phyloP scores from a whole-genome alignment of 2,113 vertebrate species.

The Rhinichthys klamathensis region DNA sequence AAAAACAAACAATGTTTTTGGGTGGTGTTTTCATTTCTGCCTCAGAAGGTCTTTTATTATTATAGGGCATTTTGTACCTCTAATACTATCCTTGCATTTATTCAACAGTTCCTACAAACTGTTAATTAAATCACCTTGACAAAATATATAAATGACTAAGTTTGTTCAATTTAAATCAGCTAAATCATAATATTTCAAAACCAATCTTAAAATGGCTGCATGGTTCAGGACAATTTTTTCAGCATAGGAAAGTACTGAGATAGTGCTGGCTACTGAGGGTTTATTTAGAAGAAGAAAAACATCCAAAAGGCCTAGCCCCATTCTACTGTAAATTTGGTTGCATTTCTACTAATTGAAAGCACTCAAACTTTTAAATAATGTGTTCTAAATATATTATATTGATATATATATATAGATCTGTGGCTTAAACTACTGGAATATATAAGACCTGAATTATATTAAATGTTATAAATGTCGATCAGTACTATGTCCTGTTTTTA shows the following conservation, averaged over 20 bases:
- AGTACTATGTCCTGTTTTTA: background rate
- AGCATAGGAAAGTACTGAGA: background rate
- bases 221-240: background rate
- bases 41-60: background rate
- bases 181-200: background rate
- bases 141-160: background rate
- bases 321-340: background rate
- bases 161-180: background rate
- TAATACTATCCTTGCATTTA: background rate
- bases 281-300: background rate
- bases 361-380: background rate
- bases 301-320: background rate
- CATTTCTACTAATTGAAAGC: background rate
- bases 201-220: background rate
- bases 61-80: background rate
- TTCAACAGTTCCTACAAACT: background rate
- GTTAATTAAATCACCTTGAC: background rate
- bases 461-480: slow-evolving; percentile 25
- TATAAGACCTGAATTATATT: background rate
- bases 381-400: too few relatives aligned
- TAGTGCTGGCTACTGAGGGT: background rate
- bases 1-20: background rate
- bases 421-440: too few relatives aligned
- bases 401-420: too few relatives aligned
- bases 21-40: background rate